Evolutionary conservation across 2,888 invertebrate genomes (phyloP), one percentile per base, ranked within the genome.

Genomic region (Pachycephus smyrnensis): DNA sequence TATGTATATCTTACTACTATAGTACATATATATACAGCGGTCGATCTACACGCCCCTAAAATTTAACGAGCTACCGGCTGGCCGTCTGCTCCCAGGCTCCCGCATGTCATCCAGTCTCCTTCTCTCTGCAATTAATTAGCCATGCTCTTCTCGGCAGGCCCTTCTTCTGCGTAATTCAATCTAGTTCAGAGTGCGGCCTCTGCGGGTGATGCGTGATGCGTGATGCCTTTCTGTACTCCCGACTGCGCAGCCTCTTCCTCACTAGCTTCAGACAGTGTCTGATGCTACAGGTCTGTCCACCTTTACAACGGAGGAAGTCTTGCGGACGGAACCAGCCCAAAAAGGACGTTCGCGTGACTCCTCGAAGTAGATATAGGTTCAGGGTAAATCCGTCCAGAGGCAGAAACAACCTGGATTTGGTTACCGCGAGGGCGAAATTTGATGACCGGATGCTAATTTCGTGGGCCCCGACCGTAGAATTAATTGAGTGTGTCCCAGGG

Each of bases 51-150:
- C 84, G 83, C 82, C 84, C 83, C 87, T 83, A 82, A 88, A 87
- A 86, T 86, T 87, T 87, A 87, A 87, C 88, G 86, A 86, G 85
- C 85, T 80, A 84, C 82, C 81, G 81, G 75, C 78, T 81, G 80
- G 75, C 78, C 81, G 80, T 82, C 77, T 80, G 78, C 83, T 84
- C 80, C 77, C 82, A 82, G 79, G 77, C 81, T 86, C 86, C 83
- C 82, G 86, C 84, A 82, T 83, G 83, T 85, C 84, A 81, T 83
- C 82, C 79, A 76, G 76, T 76, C 78, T 80, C 73, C 75, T 73
- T 74, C 71, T 77, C 73, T 68, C 68, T 37, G 80, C 81, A 79
- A 82, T 81, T 84, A 84, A 84, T 84, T 83, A 84, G 78, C 75
- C 82, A 76, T 77, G 77, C 74, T 80, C 76, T 75, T 78, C 68